Percentiles rank a stretch among this genome's conserved stretches.
These are phyloP conservation scores for Phalanger gymnotis DNA, from an alignment of 2,797 vertebrate species.

Conservation along the genomic window DNA sequence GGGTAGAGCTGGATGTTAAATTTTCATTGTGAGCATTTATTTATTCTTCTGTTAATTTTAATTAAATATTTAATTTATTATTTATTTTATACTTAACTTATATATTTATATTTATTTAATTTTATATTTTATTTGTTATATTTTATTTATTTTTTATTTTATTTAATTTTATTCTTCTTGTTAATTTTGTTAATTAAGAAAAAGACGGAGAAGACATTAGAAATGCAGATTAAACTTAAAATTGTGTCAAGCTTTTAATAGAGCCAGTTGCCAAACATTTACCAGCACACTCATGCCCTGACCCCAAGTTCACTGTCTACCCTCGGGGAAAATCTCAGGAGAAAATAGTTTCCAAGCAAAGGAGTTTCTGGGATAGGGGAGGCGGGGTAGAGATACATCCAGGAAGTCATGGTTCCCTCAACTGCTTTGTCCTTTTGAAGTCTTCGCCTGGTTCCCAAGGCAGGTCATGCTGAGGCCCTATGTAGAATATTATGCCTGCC, in stretches of 20 bases:
- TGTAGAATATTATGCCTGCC: not conserved
- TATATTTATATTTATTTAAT: too few relatives aligned
- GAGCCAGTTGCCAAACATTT: not conserved
- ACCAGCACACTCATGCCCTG: not conserved
- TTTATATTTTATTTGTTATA: too few relatives aligned
- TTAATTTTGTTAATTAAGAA: not conserved
- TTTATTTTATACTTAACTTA: too few relatives aligned
- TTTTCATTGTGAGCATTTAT: not conserved
- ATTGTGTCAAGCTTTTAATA: not conserved
- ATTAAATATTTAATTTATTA: not conserved
- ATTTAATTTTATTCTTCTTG: too few relatives aligned
- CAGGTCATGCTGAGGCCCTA: not conserved
- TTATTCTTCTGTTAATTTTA: too few relatives aligned
- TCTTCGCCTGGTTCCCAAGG: not conserved
- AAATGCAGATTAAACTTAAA: not conserved
- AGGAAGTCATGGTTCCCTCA: not conserved
- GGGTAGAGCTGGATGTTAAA: not conserved
- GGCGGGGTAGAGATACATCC: too few relatives aligned
- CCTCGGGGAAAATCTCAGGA: not conserved
- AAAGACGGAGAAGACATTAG: not conserved
- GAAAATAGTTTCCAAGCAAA: not conserved
- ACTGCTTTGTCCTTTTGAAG: not conserved
- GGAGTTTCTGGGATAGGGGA: not conserved
- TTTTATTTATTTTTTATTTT: too few relatives aligned
- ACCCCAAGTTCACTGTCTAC: not conserved